Percentiles rank a stretch among this genome's conserved stretches.
Conservation (phyloP, 2,113 vertebrate species). For the Turdus rufiventris region DNA sequence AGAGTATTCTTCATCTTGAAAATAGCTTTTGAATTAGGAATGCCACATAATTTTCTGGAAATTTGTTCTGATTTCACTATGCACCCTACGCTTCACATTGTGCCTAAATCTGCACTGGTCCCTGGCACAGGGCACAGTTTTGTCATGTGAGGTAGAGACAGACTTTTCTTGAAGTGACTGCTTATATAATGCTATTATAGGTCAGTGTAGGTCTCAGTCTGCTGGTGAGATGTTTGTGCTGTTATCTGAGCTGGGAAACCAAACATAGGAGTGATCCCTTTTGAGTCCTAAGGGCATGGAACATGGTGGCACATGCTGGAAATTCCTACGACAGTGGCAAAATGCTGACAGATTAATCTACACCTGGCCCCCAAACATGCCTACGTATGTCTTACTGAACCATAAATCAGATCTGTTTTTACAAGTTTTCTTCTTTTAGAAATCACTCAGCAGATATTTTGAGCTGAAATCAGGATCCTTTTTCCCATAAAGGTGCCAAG, state of each 20-base stretch:
- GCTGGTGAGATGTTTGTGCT: neutral
- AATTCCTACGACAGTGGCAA: conserved; percentile 33
- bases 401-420: conserved; percentile 33
- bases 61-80: neutral
- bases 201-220: neutral
- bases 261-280: neutral
- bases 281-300: neutral
- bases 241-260: conserved; percentile 52
- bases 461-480: neutral
- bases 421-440: conserved; percentile 61
- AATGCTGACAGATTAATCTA: conserved; percentile 49
- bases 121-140: neutral
- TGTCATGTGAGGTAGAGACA: neutral
- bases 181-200: conserved; percentile 25
- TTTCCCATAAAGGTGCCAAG: neutral
- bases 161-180: neutral
- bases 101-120: neutral
- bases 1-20: neutral
- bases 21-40: neutral
- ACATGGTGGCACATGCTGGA: conserved; percentile 42
- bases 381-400: neutral
- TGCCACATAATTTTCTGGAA: neutral
- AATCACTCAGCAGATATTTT: conserved; percentile 25
- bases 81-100: neutral
- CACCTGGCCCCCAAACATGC: conserved; percentile 15